Evolutionary conservation across 1,140 invertebrate species (phyloP).

Genomic region (Saccostrea glomerata): DNA sequence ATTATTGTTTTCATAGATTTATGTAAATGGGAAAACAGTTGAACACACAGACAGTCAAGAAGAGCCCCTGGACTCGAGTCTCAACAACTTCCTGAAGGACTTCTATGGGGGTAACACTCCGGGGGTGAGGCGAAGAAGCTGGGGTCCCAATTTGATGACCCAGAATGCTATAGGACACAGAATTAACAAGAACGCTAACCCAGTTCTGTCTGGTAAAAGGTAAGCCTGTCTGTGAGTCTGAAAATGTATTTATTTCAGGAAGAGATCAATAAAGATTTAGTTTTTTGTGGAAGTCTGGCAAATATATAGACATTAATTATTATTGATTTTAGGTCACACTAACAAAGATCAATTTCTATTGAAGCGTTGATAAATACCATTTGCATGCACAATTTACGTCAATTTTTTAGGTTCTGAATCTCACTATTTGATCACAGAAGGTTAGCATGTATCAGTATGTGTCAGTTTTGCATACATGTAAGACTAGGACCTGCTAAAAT

Average conservation of each 20-base stretch:
- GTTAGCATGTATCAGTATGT: background rate
- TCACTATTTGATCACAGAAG: background rate
- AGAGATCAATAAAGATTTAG: no score
- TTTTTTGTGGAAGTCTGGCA: no score
- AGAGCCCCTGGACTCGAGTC: slow-evolving; percentile 46
- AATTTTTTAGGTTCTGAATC: no score
- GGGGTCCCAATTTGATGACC: slow-evolving; percentile 51
- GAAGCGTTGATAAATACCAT: no score
- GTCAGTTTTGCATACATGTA: background rate
- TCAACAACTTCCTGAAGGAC: slow-evolving; percentile 55
- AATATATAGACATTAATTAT: no score
- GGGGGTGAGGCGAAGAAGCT: slow-evolving; percentile 62
- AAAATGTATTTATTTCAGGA: background rate
- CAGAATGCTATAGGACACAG: slow-evolving; percentile 14
- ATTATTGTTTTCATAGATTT: slow-evolving; percentile 64
- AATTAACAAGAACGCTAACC: background rate
- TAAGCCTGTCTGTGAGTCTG: background rate
- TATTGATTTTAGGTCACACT: no score
- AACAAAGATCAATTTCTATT: no score
- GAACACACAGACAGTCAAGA: slow-evolving; percentile 62
- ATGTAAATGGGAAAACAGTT: slow-evolving; percentile 73
- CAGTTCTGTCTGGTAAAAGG: slow-evolving; percentile 42
- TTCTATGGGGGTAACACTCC: slow-evolving; percentile 54
- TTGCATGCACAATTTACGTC: no score
- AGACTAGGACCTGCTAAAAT: background rate